Evolutionary conservation across 2,113 vertebrate genomes (phyloP).

Genomic region (Sylvia atricapilla): DNA sequence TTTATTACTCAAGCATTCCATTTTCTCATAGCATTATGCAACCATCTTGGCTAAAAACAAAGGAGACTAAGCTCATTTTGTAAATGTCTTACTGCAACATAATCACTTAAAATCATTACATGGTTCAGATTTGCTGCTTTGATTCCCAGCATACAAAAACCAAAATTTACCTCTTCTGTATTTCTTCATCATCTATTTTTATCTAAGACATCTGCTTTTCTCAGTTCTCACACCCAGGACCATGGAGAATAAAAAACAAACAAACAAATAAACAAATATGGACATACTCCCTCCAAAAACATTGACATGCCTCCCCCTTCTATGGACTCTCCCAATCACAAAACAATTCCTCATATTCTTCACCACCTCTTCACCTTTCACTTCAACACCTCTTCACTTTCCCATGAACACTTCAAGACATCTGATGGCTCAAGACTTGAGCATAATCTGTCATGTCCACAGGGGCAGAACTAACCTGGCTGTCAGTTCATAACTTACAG

Average conservation of each 20-base stretch:
- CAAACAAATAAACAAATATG: not conserved
- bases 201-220: not conserved
- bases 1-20: not conserved
- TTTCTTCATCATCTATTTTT: not conserved
- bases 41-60: not conserved
- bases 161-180: not conserved
- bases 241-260: not conserved
- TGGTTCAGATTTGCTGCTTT: not conserved
- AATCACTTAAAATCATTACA: not conserved
- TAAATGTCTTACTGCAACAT: not conserved
- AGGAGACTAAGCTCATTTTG: not conserved
- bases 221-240: not conserved
- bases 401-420: not conserved
- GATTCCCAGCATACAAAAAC: not conserved
- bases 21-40: constrained; percentile 9
- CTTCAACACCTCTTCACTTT: not conserved
- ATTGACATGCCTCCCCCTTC: not conserved
- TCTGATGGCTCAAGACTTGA: not conserved
- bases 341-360: not conserved
- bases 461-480: not conserved
- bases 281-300: not conserved
- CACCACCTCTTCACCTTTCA: not conserved
- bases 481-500: not conserved
- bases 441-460: not conserved
- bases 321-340: not conserved